Percentiles rank a stretch among this genome's conserved stretches.
Conservation (phyloP, 1,140 invertebrate genomes). For the Drosophila baimaii region DNA sequence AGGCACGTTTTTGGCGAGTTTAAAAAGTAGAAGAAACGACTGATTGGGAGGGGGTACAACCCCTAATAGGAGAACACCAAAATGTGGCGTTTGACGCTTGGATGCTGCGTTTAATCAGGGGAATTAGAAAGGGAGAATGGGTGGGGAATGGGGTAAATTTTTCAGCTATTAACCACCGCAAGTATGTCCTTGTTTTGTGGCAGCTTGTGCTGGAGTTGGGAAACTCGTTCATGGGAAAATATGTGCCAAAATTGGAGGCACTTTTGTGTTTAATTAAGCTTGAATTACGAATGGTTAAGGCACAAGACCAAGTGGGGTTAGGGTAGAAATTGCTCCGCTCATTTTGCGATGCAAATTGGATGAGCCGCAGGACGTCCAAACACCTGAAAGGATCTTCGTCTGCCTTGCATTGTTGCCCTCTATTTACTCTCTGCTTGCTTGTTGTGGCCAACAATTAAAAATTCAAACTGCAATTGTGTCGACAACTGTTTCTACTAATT, state of each 20-base stretch:
- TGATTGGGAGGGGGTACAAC: neutral
- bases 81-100: constrained; percentile 3
- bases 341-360: constrained; percentile 49
- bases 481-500: constrained; percentile 19
- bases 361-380: constrained; percentile 29
- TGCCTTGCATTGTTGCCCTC: constrained; percentile 4
- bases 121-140: neutral
- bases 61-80: neutral
- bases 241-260: constrained; percentile 15
- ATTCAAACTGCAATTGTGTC: constrained; percentile 41
- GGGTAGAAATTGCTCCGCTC: neutral
- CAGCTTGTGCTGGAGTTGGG: neutral
- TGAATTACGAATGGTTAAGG: constrained; percentile 21
- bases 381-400: constrained; percentile 19
- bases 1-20: constrained; percentile 23
- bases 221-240: neutral
- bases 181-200: constrained; percentile 13
- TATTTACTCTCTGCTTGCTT: constrained; percentile 32
- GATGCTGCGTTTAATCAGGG: constrained; percentile 21
- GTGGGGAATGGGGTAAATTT: neutral
- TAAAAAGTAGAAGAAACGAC: neutral
- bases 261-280: constrained; percentile 46
- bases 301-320: too few relatives aligned
- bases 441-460: constrained; percentile 56
- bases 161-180: neutral